Base-by-base conservation (phyloP, 1,140 invertebrate species). In the Chironomus tepperi region DNA sequence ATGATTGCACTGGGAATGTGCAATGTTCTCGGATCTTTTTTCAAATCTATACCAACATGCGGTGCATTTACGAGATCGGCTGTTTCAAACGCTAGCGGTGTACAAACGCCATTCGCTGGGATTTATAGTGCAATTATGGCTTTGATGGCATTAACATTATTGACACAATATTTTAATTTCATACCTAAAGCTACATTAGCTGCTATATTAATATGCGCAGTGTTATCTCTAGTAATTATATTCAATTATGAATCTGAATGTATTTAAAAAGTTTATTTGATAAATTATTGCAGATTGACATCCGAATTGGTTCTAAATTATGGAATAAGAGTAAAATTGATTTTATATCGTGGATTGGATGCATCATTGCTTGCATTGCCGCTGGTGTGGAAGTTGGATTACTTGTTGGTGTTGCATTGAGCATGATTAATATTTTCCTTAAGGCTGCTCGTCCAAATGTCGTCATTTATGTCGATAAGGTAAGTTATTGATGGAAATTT, bases 331-430 rank as follows among this genome's bases (percentile, higher is more conserved):
- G 87, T 78, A 88, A 89, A 81, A 86, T 88, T 79, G 90, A 89
- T 80, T 84, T 88, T 73, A 86, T 87, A 77, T 86, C 93, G 83
- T 89, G 87, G 84, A 86, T 89, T 74, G 86, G 89, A 7, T 96
- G 94, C 42, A 94, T 96, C 78, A 77, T 91, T 6, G 86, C 90
- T 24, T 94, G 93, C 75, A 83, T 97, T 18, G 81, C 87, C 19
- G 86, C 90, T 74, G 92, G 93, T 7, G 90, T 97, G 12, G 93
- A 98, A 84, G 89, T 91, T 80, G 96, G 95, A 73, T 93, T 98
- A 78, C 84, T 97, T 15, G 87, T 92, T 74, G 96, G 96, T 19
- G 92, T 95, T 75, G 86, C 88, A 0, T 86, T 94, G 34, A 93
- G 93, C 80, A 85, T 97, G 57, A 84, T 93, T 10, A 89, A 93